Percentiles rank a stretch among this genome's conserved stretches.
Evolutionary conservation across 2,797 vertebrate genomes (phyloP).

Genomic region (Argya squamiceps): DNA sequence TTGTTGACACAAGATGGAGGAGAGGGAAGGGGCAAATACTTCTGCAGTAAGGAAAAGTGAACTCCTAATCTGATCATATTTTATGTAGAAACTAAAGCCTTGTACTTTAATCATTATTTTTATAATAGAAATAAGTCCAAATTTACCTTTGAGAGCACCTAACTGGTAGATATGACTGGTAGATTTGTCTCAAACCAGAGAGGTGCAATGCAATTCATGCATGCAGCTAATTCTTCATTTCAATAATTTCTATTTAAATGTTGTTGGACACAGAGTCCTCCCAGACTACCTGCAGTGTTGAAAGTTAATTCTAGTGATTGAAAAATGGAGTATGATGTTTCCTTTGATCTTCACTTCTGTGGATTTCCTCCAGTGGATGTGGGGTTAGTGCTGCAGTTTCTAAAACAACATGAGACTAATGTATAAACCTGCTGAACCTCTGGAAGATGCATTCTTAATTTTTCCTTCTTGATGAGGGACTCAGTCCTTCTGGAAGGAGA

Average conservation of each 20-base stretch:
- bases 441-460: not conserved
- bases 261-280: not conserved
- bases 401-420: not conserved
- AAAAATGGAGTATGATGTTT: not conserved
- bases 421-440: not conserved
- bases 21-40: not conserved
- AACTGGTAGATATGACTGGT: not conserved
- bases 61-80: not conserved
- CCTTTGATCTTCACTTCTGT: not conserved
- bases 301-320: not conserved
- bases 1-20: not conserved
- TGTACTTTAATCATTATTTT: not conserved
- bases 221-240: not conserved
- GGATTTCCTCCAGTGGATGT: not conserved
- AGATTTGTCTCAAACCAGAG: not conserved
- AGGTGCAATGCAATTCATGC: not conserved
- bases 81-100: not conserved
- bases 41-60: not conserved
- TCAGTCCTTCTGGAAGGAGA: not conserved
- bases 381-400: not conserved
- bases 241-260: not conserved
- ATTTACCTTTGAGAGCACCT: not conserved
- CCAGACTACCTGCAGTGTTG: not conserved
- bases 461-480: not conserved
- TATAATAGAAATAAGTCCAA: not conserved